Conservation (phyloP, 2,113 vertebrate genomes). For the Rhagologus leucostigma region DNA sequence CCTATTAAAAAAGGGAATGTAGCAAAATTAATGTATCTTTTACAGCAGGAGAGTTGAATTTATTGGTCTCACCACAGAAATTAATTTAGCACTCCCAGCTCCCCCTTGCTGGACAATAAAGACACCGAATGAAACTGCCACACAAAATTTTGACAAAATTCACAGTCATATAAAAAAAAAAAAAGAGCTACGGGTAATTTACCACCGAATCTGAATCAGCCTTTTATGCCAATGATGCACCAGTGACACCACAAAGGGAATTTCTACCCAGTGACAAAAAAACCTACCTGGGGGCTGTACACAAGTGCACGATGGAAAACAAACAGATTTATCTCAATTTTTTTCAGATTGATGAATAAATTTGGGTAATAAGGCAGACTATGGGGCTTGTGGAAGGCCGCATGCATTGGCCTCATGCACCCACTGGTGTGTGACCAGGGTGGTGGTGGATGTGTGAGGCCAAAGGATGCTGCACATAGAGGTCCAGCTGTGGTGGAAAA, state of each 20-base stretch:
- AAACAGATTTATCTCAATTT: background rate
- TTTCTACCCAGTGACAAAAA: background rate
- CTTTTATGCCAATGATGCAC: background rate
- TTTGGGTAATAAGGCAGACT: background rate
- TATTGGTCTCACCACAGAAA: conserved; percentile 31
- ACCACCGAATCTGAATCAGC: background rate
- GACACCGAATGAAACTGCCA: conserved; percentile 5
- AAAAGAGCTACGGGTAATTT: background rate
- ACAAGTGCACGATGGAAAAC: background rate
- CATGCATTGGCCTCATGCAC: background rate
- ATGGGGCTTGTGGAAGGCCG: background rate
- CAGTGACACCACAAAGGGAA: background rate
- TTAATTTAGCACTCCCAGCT: conserved; percentile 38
- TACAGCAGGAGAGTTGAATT: conserved; percentile 17
- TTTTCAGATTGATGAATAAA: background rate
- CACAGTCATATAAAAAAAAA: background rate
- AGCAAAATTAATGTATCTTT: conserved; percentile 39
- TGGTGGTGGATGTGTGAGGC: background rate
- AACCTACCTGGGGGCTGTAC: background rate
- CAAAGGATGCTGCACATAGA: background rate
- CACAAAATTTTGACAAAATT: conserved; percentile 1
- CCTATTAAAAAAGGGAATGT: background rate
- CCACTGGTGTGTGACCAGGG: background rate
- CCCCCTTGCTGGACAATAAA: conserved; percentile 19
- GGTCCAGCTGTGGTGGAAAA: background rate